Base-by-base conservation (phyloP, 2,888 invertebrate genomes). In the Erebia epiphron region DNA sequence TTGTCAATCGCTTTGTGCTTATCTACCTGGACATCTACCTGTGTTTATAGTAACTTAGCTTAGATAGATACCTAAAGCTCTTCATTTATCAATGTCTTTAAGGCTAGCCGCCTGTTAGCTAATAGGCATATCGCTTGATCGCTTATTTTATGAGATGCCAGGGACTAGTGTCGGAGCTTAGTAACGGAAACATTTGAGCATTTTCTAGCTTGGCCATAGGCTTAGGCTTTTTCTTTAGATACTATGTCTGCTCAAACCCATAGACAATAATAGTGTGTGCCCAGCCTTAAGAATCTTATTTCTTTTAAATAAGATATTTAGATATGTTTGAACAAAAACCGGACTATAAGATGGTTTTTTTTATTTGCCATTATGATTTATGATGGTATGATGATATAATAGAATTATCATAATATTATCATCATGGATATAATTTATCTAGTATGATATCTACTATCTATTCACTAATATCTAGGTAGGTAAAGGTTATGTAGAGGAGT, bases 1-100 rank as follows among this genome's bases (percentile, higher is more conserved):
- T 68, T 67, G 46, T 57, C 26, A 18, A 65, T 64, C 52, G 68
- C 67, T 68, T 68, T 68, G 63, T 57, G 68, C 54, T 57, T 14
- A 50, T 58, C 50, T 50, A n/a, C n/a, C n/a, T 64, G 50, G 52
- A 18, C 14, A 26, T 43, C n/a, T 49, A 46, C 11, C n/a, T 49
- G 57, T 41, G 11, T 54, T 35, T 35, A 35, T 35, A 35, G 7
- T 35, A 35, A 16, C 61, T 63, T n/a, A 35, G 50, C 63, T 50
- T 13, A 13, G 63, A 16, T 54, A 35, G 64, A 49, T 14, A 49
- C 21, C 13, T 62, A 14, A 62, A 14, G 54, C 54, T 54, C 54
- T 54, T 54, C 54, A 54, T 54, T 54, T 10, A 10, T 54, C 52
- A 52, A 52, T 16, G 52, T 16, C 9, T n/a, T n/a, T 9, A 52